Percentiles rank a stretch among this genome's conserved stretches.
Evolutionary conservation across 2,797 vertebrate genomes (phyloP).

Genomic region (Sphenodon punctatus): DNA sequence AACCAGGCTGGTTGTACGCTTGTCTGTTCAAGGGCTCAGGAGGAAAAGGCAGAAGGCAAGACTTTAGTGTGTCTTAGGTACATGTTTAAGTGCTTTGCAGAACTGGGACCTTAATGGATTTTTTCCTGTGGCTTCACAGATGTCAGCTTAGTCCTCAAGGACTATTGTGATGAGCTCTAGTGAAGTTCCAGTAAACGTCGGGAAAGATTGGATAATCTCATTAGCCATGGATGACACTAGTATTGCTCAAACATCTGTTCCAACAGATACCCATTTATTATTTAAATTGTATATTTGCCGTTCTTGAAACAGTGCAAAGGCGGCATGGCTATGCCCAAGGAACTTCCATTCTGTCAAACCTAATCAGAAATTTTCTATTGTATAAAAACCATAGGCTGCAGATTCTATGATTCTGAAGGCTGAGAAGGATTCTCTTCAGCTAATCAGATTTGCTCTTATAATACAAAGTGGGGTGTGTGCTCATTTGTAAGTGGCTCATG

Average conservation of each 20-base stretch:
- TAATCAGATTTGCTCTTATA: accelerated
- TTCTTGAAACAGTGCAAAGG: neutral
- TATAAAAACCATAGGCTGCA: neutral
- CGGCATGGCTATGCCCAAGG: neutral
- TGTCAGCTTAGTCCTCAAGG: neutral
- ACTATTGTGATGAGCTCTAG: neutral
- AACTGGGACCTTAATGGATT: neutral
- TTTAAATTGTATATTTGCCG: neutral
- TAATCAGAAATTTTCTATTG: neutral
- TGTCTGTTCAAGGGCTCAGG: neutral
- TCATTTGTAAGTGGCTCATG: neutral
- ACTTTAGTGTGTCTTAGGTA: neutral
- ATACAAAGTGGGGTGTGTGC: neutral
- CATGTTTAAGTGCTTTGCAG: neutral
- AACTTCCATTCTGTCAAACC: neutral
- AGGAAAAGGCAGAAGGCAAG: neutral
- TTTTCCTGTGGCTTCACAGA: neutral
- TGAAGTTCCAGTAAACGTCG: neutral
- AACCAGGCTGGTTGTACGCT: neutral
- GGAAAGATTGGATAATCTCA: neutral
- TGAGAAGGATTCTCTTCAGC: neutral
- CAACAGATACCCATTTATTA: neutral
- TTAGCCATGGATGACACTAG: neutral
- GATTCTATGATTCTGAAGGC: neutral
- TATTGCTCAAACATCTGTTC: neutral